Percentiles rank a stretch among this genome's conserved stretches.
Evolutionary conservation across 2,888 invertebrate species (phyloP).

Genomic region (Caenorhabditis auriculariae): DNA sequence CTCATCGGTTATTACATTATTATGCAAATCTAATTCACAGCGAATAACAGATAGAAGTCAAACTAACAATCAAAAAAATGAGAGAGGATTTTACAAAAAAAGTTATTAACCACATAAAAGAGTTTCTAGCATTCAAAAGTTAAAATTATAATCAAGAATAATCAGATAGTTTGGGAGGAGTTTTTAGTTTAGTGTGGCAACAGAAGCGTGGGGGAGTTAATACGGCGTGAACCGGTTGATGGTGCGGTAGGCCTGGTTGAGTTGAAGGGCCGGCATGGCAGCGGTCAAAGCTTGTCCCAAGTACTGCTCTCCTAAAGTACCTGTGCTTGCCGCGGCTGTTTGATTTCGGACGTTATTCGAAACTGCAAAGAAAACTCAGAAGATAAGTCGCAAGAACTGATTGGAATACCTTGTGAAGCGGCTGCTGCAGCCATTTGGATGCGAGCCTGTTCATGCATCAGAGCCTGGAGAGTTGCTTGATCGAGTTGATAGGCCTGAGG

Average conservation of each 20-base stretch:
- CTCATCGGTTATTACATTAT: no score
- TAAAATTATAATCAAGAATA: no score
- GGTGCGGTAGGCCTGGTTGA: slow-evolving; percentile 34
- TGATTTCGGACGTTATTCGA: slow-evolving; percentile 15
- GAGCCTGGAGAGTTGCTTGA: slow-evolving; percentile 20
- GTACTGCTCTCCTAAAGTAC: slow-evolving; percentile 39
- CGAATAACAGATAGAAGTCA: no score
- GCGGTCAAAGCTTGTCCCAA: slow-evolving; percentile 39
- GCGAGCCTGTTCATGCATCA: slow-evolving; percentile 39
- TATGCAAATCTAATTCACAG: no score
- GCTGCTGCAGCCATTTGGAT: slow-evolving; percentile 29
- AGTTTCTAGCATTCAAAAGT: no score
- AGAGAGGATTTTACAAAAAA: no score
- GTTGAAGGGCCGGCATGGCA: slow-evolving; percentile 33
- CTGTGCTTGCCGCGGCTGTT: slow-evolving; percentile 17
- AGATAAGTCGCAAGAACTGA: background rate
- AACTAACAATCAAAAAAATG: no score
- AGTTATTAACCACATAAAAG: no score
- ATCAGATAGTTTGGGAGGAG: no score
- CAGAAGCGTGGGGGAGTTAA: no score
- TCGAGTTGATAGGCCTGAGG: slow-evolving; percentile 10
- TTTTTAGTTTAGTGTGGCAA: no score
- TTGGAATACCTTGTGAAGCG: slow-evolving; percentile 29
- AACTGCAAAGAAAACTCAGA: background rate
- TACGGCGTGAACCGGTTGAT: slow-evolving; percentile 50